phyloP scores from a whole-genome alignment of 2,888 invertebrate genomes.

The Autographa gamma region DNA sequence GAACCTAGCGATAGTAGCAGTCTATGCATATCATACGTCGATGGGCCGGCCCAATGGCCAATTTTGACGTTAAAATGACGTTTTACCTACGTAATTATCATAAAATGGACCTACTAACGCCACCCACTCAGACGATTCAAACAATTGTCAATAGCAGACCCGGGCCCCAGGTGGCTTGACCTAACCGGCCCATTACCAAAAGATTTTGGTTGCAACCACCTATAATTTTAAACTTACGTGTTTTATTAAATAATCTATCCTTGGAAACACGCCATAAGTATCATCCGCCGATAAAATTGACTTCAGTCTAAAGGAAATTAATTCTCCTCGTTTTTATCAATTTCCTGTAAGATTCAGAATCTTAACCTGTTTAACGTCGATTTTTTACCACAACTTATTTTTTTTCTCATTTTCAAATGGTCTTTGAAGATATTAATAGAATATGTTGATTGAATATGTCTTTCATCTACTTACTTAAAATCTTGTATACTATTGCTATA shows the following conservation, averaged over 20 bases:
- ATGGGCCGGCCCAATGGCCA: too few relatives aligned
- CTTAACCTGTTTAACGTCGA: neutral
- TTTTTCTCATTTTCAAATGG: neutral
- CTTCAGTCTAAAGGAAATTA: slow-evolving; percentile 1
- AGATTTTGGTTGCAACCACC: neutral
- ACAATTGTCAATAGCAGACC: too few relatives aligned
- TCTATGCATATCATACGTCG: too few relatives aligned
- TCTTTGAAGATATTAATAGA: neutral
- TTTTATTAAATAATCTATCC: neutral
- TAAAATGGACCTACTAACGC: too few relatives aligned
- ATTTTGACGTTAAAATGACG: too few relatives aligned
- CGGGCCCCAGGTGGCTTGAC: too few relatives aligned
- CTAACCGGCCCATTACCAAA: too few relatives aligned
- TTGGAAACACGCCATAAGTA: slow-evolving; percentile 1
- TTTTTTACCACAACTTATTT: neutral
- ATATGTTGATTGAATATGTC: neutral
- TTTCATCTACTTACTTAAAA: too few relatives aligned
- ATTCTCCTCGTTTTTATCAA: neutral
- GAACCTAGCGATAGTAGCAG: too few relatives aligned
- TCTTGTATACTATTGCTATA: too few relatives aligned
- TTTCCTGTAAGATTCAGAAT: neutral
- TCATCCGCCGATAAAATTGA: neutral
- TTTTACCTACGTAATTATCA: too few relatives aligned
- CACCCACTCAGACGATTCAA: too few relatives aligned
- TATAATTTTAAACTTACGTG: neutral